Evolutionary conservation across 2,113 vertebrate species (phyloP).

Genomic region (Epinephelus moara): DNA sequence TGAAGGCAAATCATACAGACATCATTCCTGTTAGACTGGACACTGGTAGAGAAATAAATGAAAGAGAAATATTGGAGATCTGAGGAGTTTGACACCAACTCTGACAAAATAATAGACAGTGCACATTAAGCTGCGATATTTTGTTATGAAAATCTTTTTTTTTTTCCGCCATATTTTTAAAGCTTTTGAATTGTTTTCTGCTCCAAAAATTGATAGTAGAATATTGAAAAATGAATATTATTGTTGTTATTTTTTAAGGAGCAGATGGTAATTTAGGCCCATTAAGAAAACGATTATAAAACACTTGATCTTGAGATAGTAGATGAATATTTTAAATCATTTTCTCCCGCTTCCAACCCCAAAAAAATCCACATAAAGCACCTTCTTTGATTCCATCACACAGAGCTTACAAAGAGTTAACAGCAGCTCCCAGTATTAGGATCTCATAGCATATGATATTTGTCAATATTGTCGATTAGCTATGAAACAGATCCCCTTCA

Average conservation of each 20-base stretch:
- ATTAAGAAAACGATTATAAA: neutral
- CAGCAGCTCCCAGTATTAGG: constrained; percentile 31
- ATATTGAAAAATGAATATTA: neutral
- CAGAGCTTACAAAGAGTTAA: constrained; percentile 62
- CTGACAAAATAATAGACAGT: neutral
- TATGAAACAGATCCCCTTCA: constrained; percentile 79
- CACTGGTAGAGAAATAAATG: constrained; percentile 11
- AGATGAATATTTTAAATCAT: no score
- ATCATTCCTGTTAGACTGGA: neutral
- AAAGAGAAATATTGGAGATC: constrained; percentile 8
- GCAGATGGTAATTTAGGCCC: neutral
- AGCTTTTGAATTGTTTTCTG: neutral
- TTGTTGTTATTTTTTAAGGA: neutral
- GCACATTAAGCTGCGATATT: neutral
- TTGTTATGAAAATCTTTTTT: no score
- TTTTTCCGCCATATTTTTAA: neutral
- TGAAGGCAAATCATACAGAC: constrained; percentile 21
- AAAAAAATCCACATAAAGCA: neutral
- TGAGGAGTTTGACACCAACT: constrained; percentile 14
- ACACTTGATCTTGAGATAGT: neutral
- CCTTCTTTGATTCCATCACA: neutral
- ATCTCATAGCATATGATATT: constrained; percentile 75
- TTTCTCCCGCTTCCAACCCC: neutral
- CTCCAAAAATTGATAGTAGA: neutral
- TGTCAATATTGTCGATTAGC: constrained; percentile 80